phyloP scores from a whole-genome alignment of 2,888 invertebrate species.

The Drosophila kanekoi region DNA sequence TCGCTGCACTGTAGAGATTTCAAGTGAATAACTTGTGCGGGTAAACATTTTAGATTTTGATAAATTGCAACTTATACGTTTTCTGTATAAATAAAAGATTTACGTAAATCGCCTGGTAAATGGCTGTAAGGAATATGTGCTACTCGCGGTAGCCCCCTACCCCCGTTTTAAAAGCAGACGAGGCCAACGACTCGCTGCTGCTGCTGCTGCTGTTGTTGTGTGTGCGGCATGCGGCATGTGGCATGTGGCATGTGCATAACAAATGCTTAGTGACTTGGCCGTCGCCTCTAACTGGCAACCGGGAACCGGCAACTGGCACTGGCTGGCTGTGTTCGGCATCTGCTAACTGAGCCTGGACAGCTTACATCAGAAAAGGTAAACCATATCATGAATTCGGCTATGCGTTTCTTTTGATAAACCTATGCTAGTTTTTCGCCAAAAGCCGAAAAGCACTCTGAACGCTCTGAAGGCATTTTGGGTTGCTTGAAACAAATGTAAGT shows the following conservation, averaged over 20 bases:
- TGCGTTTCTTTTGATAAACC: constrained; percentile 58
- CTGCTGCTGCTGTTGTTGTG: constrained; percentile 14
- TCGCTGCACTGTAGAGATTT: constrained; percentile 75
- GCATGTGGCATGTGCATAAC: constrained; percentile 68
- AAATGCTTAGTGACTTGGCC: constrained; percentile 76
- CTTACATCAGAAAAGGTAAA: constrained; percentile 63
- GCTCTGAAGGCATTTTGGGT: constrained; percentile 3
- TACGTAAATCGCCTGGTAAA: constrained; percentile 81
- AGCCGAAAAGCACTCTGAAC: constrained; percentile 27
- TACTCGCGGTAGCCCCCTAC: constrained; percentile 39
- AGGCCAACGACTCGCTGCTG: constrained; percentile 39
- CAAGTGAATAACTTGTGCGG: constrained; percentile 82
- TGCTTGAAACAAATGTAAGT: neutral
- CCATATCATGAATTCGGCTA: constrained; percentile 76
- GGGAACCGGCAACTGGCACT: constrained; percentile 26
- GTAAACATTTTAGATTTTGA: constrained; percentile 82
- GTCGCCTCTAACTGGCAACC: constrained; percentile 49
- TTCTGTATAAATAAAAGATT: constrained; percentile 81
- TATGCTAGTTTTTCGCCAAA: constrained; percentile 19
- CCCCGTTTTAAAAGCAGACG: constrained; percentile 16
- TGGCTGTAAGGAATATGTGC: constrained; percentile 80
- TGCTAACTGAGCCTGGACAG: constrained; percentile 60
- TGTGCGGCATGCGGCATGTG: constrained; percentile 44
- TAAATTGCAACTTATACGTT: constrained; percentile 82
- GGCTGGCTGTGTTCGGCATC: constrained; percentile 36